These are phyloP conservation scores for Scelioninae gen. 2 DNA, from an alignment of 2,888 invertebrate genomes.

Conservation along the genomic window DNA sequence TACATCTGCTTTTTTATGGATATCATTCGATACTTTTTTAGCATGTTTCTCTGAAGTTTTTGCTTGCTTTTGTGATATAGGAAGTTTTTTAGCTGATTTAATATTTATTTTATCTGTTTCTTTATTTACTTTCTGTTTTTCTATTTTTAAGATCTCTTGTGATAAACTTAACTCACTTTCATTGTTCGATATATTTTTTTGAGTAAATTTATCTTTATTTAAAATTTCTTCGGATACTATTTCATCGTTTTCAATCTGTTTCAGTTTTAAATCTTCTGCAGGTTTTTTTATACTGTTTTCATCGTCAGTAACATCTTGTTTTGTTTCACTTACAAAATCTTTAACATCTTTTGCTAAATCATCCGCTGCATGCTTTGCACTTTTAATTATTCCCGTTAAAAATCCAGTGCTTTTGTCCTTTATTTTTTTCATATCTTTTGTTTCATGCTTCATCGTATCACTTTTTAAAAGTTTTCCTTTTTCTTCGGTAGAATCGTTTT, in stretches of 20 bases:
- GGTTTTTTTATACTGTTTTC: constrained; percentile 62
- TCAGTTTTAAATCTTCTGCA: constrained; percentile 55
- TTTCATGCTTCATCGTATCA: constrained; percentile 30
- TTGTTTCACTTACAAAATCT: constrained; percentile 71
- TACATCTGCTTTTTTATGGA: too few relatives aligned
- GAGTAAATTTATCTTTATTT: too few relatives aligned
- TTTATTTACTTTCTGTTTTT: too few relatives aligned
- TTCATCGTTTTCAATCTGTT: constrained; percentile 60
- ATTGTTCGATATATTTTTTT: neutral
- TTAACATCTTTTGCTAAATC: constrained; percentile 35
- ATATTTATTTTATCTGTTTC: too few relatives aligned
- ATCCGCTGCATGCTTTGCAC: constrained; percentile 64
- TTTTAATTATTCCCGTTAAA: constrained; percentile 65
- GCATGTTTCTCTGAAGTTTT: too few relatives aligned
- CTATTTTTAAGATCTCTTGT: too few relatives aligned
- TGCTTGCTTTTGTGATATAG: too few relatives aligned
- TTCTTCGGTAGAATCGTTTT: constrained; percentile 1
- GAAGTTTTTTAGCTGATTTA: too few relatives aligned
- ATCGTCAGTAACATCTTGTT: constrained; percentile 65
- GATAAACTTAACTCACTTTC: too few relatives aligned
- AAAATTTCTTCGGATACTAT: constrained; percentile 56
- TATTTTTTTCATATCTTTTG: constrained; percentile 61
- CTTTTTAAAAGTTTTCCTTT: too few relatives aligned
- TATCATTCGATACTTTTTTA: too few relatives aligned
- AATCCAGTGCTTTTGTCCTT: constrained; percentile 60